Evolutionary conservation across 2,888 invertebrate species (phyloP), one percentile per base, ranked within the genome.

Genomic region (Osedax frankpressi): DNA sequence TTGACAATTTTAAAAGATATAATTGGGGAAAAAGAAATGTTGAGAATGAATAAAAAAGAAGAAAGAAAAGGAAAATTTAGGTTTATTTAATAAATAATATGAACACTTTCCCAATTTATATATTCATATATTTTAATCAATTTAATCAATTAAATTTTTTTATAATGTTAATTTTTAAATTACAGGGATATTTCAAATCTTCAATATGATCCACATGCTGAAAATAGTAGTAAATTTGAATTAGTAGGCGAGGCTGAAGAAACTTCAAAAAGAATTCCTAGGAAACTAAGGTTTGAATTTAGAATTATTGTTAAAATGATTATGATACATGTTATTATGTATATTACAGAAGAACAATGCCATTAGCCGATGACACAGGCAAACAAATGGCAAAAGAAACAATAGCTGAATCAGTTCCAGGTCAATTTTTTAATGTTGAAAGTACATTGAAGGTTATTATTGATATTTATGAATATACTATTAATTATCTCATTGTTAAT

Each of bases 141-240:
- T n/a, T n/a, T n/a, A n/a, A n/a, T n/a, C n/a, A n/a, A n/a, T n/a
- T n/a, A n/a, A n/a, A n/a, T n/a, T n/a, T n/a, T n/a, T n/a, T n/a
- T n/a, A n/a, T n/a, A n/a, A n/a, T n/a, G n/a, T n/a, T n/a, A n/a
- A n/a, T n/a, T n/a, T n/a, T n/a, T n/a, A n/a, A n/a, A n/a, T n/a
- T n/a, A 44, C 75, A 80, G 80, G 70, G 79, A 79, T 74, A 74
- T 79, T 11, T 72, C 76, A 27, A 73, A 77, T 3, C 30, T 80
- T 29, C 77, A 78, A 28, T 79, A 76, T 75, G 80, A 80, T 29
- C 80, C 80, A 1, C 75, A 76, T 1, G 76, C 74, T 29, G 78
- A 78, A 29, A 78, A 79, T 27, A 79, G 79, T 73, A 76, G 68
- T 24, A 76, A 78, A 59, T 79, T 78, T 74, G 78, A 78, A 73